Conservation (phyloP, 2,888 invertebrate genomes). For the Hirtodrosophila duncani region DNA sequence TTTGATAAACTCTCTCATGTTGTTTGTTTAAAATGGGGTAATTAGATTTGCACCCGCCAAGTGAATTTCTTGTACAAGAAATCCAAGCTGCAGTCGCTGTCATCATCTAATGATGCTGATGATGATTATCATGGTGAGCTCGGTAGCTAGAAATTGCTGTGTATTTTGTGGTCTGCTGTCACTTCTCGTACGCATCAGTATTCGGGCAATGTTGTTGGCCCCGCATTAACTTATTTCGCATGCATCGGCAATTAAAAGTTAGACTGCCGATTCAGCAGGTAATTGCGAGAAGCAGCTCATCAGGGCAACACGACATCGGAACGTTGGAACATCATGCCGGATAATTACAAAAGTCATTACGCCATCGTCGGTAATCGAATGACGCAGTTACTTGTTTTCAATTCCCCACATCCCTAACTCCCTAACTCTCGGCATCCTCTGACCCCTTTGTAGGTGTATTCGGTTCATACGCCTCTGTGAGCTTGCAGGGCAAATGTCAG, state of each 20-base stretch:
- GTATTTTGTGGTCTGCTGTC: constrained; percentile 16
- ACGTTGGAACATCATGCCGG: constrained; percentile 8
- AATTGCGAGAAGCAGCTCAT: constrained; percentile 45
- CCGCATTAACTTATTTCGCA: constrained; percentile 47
- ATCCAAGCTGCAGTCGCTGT: constrained; percentile 31
- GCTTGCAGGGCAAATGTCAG: constrained; percentile 27
- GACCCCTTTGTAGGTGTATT: constrained; percentile 12
- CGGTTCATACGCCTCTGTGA: constrained; percentile 1
- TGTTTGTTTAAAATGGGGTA: constrained; percentile 27
- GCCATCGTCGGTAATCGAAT: constrained; percentile 27
- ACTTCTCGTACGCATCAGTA: not conserved
- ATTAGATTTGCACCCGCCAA: constrained; percentile 45
- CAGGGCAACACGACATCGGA: constrained; percentile 18
- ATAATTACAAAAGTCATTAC: constrained; percentile 67
- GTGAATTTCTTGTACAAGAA: constrained; percentile 21
- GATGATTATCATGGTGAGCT: not conserved
- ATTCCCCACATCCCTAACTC: constrained; percentile 7
- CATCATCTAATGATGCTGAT: not conserved
- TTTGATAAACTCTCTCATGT: constrained; percentile 12
- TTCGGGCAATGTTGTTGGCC: constrained; percentile 1
- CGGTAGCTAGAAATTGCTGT: constrained; percentile 9
- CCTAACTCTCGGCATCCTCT: constrained; percentile 6
- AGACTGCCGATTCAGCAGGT: constrained; percentile 54
- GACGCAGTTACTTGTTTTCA: not conserved
- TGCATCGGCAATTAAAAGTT: constrained; percentile 69